Conservation (phyloP, 1,140 invertebrate genomes). For the roundworm (Caenorhabditis elegans) region DNA sequence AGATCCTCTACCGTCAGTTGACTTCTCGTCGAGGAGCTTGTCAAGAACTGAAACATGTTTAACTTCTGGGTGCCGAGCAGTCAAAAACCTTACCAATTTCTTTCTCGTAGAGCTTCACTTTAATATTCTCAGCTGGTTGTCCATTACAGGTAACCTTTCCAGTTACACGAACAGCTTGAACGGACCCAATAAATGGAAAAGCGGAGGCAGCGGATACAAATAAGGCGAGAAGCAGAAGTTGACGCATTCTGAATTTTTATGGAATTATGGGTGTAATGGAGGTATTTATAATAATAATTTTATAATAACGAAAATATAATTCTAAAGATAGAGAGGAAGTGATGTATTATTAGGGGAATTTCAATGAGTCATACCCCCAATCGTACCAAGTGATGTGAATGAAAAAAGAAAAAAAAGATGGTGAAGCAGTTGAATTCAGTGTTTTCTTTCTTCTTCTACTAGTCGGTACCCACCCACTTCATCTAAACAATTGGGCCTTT, state of each 20-base stretch:
- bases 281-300: too few relatives aligned
- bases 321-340: too few relatives aligned
- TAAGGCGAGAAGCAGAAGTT: background rate
- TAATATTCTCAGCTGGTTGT: constrained; percentile 6
- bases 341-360: too few relatives aligned
- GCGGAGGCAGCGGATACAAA: background rate
- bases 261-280: too few relatives aligned
- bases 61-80: background rate
- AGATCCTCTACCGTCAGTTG: constrained; percentile 2
- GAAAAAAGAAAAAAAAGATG: too few relatives aligned
- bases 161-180: constrained; percentile 32
- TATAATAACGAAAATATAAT: too few relatives aligned
- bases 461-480: too few relatives aligned
- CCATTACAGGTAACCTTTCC: constrained; percentile 35
- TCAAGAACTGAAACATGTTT: constrained; percentile 18
- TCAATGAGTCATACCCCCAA: too few relatives aligned
- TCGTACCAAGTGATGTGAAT: too few relatives aligned
- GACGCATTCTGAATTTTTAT: constrained; percentile 24
- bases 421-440: too few relatives aligned
- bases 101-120: constrained; percentile 33
- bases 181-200: constrained; percentile 21
- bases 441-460: background rate
- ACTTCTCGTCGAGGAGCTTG: constrained; percentile 30
- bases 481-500: background rate
- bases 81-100: constrained; percentile 6